Percentiles rank a stretch among this genome's conserved stretches.
phyloP scores from a whole-genome alignment of 1,140 invertebrate species.

The Pogonus chalceus region DNA sequence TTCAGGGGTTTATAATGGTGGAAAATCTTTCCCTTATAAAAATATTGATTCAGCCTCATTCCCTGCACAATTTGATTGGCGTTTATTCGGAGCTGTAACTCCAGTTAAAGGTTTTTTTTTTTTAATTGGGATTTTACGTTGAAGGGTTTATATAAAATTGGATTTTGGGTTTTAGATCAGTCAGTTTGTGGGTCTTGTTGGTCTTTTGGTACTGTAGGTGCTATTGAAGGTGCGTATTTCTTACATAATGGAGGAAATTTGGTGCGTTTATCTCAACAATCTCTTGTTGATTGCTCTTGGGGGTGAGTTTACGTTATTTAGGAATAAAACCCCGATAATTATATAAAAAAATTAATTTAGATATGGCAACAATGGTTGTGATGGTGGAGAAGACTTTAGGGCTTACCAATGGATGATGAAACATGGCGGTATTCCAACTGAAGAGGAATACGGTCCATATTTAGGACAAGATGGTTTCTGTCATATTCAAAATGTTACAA shows the following conservation, averaged over 20 bases:
- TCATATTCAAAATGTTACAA: slow-evolving; percentile 61
- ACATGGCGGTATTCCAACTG: slow-evolving; percentile 77
- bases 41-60: slow-evolving; percentile 36
- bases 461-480: slow-evolving; percentile 86
- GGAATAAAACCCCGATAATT: not conserved
- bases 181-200: slow-evolving; percentile 95
- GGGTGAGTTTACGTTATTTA: slow-evolving; percentile 39
- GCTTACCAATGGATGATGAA: slow-evolving; percentile 89
- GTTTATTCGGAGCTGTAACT: slow-evolving; percentile 83
- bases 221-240: slow-evolving; percentile 87
- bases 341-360: slow-evolving; percentile 25
- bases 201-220: slow-evolving; percentile 90
- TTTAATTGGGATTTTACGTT: not conserved
- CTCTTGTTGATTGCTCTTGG: slow-evolving; percentile 94
- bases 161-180: slow-evolving; percentile 51
- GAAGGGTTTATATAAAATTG: slow-evolving; percentile 5
- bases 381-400: slow-evolving; percentile 89
- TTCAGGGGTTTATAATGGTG: slow-evolving; percentile 59
- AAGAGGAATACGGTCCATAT: slow-evolving; percentile 85
- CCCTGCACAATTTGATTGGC: slow-evolving; percentile 77
- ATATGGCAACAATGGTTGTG: slow-evolving; percentile 91
- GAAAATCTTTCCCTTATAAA: slow-evolving; percentile 66
- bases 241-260: slow-evolving; percentile 70
- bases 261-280: slow-evolving; percentile 77
- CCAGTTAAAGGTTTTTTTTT: slow-evolving; percentile 69